Percentiles rank a stretch among this genome's conserved stretches.
These are phyloP conservation scores for Scaptodrosophila latifasciaeformis DNA, from an alignment of 2,888 invertebrate genomes.

Conservation along the genomic window DNA sequence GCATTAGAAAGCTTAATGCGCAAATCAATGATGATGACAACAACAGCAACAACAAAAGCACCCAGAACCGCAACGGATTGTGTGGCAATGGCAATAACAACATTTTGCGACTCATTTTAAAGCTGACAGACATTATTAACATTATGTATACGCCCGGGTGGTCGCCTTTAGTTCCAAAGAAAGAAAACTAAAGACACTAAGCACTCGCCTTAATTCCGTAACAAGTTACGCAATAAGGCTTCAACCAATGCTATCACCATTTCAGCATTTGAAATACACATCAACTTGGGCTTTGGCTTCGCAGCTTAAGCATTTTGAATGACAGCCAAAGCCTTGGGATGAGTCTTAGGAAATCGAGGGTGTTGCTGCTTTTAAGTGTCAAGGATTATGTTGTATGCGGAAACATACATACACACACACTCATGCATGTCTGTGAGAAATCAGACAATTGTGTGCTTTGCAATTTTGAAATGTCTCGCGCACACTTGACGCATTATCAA, in stretches of 20 bases:
- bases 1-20: neutral
- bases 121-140: conserved; percentile 16
- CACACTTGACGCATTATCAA: conserved; percentile 36
- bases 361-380: conserved; percentile 49
- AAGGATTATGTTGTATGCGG: conserved; percentile 64
- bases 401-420: conserved; percentile 32
- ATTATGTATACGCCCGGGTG: conserved; percentile 50
- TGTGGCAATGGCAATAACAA: neutral
- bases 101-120: conserved; percentile 4
- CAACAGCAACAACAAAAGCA: conserved; percentile 2
- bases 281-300: conserved; percentile 28
- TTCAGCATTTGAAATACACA: too few relatives aligned
- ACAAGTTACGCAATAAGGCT: conserved; percentile 5
- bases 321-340: conserved; percentile 20
- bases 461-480: conserved; percentile 21
- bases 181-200: conserved; percentile 1
- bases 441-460: conserved; percentile 7
- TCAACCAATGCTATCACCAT: neutral
- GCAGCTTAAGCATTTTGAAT: conserved; percentile 34
- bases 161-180: conserved; percentile 7
- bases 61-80: too few relatives aligned
- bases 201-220: conserved; percentile 2
- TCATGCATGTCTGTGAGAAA: conserved; percentile 4
- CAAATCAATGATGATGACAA: neutral
- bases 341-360: conserved; percentile 3